Evolutionary conservation across 2,797 vertebrate species (phyloP).

Genomic region (Silurus lanzhouensis): DNA sequence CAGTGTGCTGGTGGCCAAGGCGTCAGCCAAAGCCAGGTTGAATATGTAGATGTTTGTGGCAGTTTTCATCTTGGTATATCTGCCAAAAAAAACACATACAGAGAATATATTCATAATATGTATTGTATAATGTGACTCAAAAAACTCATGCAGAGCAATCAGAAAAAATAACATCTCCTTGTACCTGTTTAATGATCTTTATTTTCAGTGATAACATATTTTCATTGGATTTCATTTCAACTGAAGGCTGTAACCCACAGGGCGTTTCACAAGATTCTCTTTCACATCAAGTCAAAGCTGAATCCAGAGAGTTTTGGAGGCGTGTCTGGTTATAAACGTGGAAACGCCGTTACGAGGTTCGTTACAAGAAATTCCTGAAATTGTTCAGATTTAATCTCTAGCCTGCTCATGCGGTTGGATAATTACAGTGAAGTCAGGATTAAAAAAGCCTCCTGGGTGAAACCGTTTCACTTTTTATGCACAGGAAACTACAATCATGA

Average conservation of each 20-base stretch:
- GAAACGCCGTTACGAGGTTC: neutral
- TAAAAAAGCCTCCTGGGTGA: neutral
- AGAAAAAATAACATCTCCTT: neutral
- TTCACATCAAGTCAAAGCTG: no score
- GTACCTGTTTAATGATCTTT: neutral
- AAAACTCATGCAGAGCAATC: neutral
- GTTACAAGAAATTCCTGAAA: neutral
- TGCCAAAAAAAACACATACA: slow-evolving; percentile 54
- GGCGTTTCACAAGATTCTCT: no score
- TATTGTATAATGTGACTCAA: neutral
- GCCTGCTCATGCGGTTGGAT: neutral
- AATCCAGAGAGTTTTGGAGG: neutral
- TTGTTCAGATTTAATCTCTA: neutral
- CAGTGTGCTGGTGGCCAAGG: slow-evolving; percentile 90
- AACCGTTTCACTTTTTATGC: neutral
- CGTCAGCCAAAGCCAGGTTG: slow-evolving; percentile 89
- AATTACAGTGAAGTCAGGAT: neutral
- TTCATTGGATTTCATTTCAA: neutral
- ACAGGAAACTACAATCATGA: neutral
- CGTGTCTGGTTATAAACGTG: neutral
- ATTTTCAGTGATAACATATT: neutral
- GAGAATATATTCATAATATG: neutral
- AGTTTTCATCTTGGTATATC: slow-evolving; percentile 96
- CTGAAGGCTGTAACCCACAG: neutral
- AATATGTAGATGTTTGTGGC: slow-evolving; percentile 98